Evolutionary conservation across 1,140 invertebrate genomes (phyloP), one percentile per base, ranked within the genome.

Genomic region (Hylaeus volcanicus): DNA sequence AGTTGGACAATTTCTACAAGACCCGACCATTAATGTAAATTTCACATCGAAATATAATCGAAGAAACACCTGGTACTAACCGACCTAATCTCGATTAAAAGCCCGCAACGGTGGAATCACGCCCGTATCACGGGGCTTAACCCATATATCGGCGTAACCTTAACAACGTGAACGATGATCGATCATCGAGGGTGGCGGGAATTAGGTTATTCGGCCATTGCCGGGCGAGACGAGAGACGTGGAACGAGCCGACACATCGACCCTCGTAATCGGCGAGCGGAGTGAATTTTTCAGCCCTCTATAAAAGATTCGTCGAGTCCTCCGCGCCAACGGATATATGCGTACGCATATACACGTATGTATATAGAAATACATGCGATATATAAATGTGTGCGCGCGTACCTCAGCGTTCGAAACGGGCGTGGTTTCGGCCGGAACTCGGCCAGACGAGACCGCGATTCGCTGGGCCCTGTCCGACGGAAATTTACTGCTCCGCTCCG

Each of bases 371-470:
- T 26, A 26, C 26, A 26, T 0, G 26, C 26, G 26, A 26, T 26
- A 26, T 26, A 26, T 26, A 26, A 26, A 26, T 0, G 26, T 26
- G 26, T 26, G 14, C 12, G 26, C 45, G 45, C 5, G 8, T 48
- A 48, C 45, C 45, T 0, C 45, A 8, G 2, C 8, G 45, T 8
- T 48, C 11, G 12, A 4, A 37, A 1, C 79, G 79, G 64, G 56
- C 66, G 70, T 79, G 71, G 78, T 81, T 73, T 45, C 48, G 14
- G 74, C 84, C 84, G 84, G 84, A 86, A 86, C 84, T 86, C 78
- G 81, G 70, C 73, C 84, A 86, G 82, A 86, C 81, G 83, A 79
- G 74, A 74, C 61, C 56, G 83, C 79, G 74, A 78, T 82, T 73
- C 63, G 83, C 55, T 69, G 55, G 64, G 48, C 60, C 80, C 65